Evolutionary conservation across 2,888 invertebrate genomes (phyloP), one percentile per base, ranked within the genome.

Genomic region (Cantharis nigra): DNA sequence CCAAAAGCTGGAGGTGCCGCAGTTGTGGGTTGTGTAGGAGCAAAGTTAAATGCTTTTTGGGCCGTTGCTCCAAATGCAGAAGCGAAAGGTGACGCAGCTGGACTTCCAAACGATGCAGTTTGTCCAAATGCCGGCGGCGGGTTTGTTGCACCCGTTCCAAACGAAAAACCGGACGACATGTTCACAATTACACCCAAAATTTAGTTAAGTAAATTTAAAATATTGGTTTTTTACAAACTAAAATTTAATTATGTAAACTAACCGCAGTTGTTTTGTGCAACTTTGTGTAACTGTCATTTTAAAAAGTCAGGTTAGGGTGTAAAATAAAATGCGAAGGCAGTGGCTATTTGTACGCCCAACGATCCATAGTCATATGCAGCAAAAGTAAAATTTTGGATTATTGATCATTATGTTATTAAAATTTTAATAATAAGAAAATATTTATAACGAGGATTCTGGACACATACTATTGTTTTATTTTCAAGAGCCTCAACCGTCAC

Each of bases 141-240:
- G 14, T 26, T 18, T 9, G 23, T 70, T 33, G n/a, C 16, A 33
- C 20, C 20, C 5, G 86, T 79, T 9, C 85, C 87, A 78, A 63
- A 49, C 7, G 62, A 86, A 87, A 79, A 76, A n/a, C 76, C 76
- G 0, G 85, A 67, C 20, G 65, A 23, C 65, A 67, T 67, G 9
- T 23, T 23, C 9, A 49, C 7, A 9, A n/a, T 49, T 49, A 49
- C 49, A 49, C 49, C n/a, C n/a, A 49, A 33, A 49, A n/a, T 49
- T 49, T 49, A 49, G 1, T 16, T 16, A 16, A 16, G n/a, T 49
- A 49, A 49, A 7, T n/a, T 49, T 7, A 49, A 5, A n/a, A 13
- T n/a, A 13, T 49, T 7, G 2, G n/a, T n/a, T 7, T 16, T 49
- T n/a, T n/a, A 49, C 49, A n/a, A 33, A 1, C 13, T 33, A 13